Conservation (phyloP, 2,888 invertebrate genomes). For the Lepidochrysops patricia region DNA sequence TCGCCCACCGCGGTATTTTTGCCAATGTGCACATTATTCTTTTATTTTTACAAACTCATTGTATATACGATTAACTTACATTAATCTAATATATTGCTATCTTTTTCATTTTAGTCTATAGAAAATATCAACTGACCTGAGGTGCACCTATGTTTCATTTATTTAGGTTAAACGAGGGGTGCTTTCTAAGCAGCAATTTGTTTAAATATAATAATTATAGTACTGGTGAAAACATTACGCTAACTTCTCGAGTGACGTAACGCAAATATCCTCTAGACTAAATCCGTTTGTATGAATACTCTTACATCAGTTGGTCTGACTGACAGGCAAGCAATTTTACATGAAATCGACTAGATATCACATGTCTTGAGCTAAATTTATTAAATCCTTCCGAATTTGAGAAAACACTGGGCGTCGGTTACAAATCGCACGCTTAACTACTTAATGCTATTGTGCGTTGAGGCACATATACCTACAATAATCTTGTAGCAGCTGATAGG, state of each 20-base stretch:
- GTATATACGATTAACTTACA: constrained; percentile 62
- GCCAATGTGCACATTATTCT: constrained; percentile 62
- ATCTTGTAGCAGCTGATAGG: too few species aligned
- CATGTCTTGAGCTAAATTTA: constrained; percentile 59
- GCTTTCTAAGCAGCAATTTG: constrained; percentile 18
- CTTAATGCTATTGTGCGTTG: background rate
- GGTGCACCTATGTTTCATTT: constrained; percentile 36
- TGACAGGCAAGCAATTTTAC: constrained; percentile 35
- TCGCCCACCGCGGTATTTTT: constrained; percentile 52
- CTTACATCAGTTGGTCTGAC: constrained; percentile 16
- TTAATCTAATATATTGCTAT: constrained; percentile 74
- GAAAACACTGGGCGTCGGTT: constrained; percentile 16
- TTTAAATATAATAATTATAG: constrained; percentile 13
- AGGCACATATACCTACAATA: background rate
- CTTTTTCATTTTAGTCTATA: constrained; percentile 73
- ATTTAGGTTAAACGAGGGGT: constrained; percentile 19
- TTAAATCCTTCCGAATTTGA: constrained; percentile 20
- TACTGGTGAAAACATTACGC: constrained; percentile 14
- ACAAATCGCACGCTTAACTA: background rate
- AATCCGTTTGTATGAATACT: constrained; percentile 13
- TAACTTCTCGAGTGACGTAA: constrained; percentile 14
- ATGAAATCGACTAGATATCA: constrained; percentile 71
- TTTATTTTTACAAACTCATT: constrained; percentile 71
- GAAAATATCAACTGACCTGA: constrained; percentile 56
- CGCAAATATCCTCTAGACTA: constrained; percentile 16